phyloP scores from a whole-genome alignment of 1,140 invertebrate species.

The Drosophila aff. region DNA sequence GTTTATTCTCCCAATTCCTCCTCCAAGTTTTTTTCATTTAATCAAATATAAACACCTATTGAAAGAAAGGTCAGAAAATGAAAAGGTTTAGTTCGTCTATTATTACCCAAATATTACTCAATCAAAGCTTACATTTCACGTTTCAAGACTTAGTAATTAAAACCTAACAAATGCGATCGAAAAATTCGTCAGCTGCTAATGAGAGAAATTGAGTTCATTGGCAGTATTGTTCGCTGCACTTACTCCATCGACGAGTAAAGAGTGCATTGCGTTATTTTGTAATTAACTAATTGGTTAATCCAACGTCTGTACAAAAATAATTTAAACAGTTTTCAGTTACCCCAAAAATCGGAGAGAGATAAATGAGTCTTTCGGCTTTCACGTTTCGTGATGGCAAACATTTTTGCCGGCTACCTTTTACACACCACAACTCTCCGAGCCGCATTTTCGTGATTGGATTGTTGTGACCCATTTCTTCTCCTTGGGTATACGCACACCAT shows the following conservation, averaged over 20 bases:
- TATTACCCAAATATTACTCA: too few species aligned
- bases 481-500: slow-evolving; percentile 7
- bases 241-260: slow-evolving; percentile 9
- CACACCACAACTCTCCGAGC: slow-evolving; percentile 29
- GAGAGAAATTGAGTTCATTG: slow-evolving; percentile 20
- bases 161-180: background rate
- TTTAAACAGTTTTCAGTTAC: slow-evolving; percentile 21
- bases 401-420: slow-evolving; percentile 72
- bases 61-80: background rate
- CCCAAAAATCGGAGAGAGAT: slow-evolving; percentile 12
- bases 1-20: too few species aligned
- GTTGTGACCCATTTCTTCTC: slow-evolving; percentile 66
- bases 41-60: too few species aligned
- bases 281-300: slow-evolving; percentile 37
- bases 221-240: slow-evolving; percentile 17
- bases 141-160: slow-evolving; percentile 1
- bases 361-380: slow-evolving; percentile 28
- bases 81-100: background rate
- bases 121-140: slow-evolving; percentile 6
- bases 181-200: slow-evolving; percentile 9
- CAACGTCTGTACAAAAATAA: slow-evolving; percentile 21
- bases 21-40: too few species aligned
- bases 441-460: slow-evolving; percentile 61
- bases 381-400: slow-evolving; percentile 56
- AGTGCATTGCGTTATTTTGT: slow-evolving; percentile 25